Conservation (phyloP, 2,113 vertebrate genomes). For the Ovis canadensis region DNA sequence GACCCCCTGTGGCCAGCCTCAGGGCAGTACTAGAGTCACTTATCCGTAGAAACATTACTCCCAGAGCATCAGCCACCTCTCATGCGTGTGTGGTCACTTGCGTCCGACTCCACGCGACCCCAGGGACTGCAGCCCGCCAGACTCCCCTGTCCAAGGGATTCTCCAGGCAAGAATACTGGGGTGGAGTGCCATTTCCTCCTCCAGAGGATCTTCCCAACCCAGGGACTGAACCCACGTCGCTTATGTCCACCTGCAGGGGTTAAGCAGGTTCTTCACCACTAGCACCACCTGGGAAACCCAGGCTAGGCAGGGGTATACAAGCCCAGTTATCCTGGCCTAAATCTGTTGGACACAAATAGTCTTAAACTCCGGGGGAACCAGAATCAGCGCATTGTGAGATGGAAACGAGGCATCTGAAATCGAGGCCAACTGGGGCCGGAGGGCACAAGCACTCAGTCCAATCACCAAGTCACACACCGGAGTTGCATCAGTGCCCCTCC, state of each 20-base stretch:
- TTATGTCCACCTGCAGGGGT: not conserved
- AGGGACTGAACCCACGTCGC: not conserved
- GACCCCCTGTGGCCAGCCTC: fast-evolving
- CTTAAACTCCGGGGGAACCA: not conserved
- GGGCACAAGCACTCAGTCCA: not conserved
- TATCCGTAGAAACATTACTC: not conserved
- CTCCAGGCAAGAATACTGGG: not conserved
- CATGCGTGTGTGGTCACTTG: fast-evolving
- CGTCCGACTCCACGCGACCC: fast-evolving
- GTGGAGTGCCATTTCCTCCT: not conserved
- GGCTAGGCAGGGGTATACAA: not conserved
- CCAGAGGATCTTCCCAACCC: not conserved
- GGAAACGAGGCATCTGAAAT: not conserved
- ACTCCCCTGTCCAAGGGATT: not conserved
- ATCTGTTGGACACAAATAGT: not conserved
- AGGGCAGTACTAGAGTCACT: not conserved
- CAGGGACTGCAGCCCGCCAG: not conserved
- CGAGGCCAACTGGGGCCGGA: not conserved
- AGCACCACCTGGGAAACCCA: not conserved
- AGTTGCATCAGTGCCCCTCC: not conserved
- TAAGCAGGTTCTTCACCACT: not conserved
- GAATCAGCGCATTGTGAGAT: not conserved
- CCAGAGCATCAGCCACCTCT: not conserved
- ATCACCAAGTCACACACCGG: not conserved
- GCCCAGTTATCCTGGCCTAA: not conserved